These are phyloP conservation scores for Pseudopipra pipra DNA, from an alignment of 2,113 vertebrate genomes.

Conservation along the genomic window DNA sequence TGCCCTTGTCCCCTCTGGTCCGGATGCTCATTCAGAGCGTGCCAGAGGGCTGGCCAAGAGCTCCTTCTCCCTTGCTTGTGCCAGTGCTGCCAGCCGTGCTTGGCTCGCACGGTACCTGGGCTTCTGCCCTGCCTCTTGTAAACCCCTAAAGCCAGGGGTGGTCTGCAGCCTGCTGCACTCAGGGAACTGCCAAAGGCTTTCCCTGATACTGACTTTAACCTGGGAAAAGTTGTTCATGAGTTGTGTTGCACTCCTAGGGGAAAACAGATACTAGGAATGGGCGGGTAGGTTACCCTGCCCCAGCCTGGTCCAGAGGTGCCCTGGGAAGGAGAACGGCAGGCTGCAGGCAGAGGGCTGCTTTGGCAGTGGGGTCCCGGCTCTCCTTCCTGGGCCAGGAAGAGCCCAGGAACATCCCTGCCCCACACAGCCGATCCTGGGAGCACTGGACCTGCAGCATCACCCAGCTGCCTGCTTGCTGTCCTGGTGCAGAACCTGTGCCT, in stretches of 20 bases:
- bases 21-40: fast-evolving
- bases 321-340: background rate
- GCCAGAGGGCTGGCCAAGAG: background rate
- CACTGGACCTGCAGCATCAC: fast-evolving
- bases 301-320: background rate
- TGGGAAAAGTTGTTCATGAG: fast-evolving
- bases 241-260: background rate
- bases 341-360: background rate
- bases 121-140: background rate
- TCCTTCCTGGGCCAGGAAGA: background rate
- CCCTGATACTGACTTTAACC: background rate
- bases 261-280: background rate
- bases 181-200: background rate
- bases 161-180: background rate
- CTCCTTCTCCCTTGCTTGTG: background rate
- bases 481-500: background rate
- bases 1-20: background rate
- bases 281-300: background rate
- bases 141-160: background rate
- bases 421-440: background rate
- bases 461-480: background rate
- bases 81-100: background rate
- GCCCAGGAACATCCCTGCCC: background rate
- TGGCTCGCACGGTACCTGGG: fast-evolving
- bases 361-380: background rate